Evolutionary conservation across 2,797 vertebrate genomes (phyloP), one percentile per base, ranked within the genome.

Genomic region (Schizopygopsis malacanthus): DNA sequence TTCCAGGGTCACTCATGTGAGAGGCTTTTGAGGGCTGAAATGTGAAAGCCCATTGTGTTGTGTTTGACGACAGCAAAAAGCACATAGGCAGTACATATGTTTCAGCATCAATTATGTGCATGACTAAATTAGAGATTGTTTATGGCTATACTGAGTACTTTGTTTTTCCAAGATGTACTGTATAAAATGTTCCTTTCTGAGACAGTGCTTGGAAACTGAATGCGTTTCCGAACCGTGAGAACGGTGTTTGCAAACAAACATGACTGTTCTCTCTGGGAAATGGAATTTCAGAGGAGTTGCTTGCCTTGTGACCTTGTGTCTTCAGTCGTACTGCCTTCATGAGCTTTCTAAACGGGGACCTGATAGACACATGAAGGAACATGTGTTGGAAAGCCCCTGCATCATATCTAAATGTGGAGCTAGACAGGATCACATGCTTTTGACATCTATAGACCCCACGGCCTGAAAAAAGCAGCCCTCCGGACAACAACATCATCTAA

Each of bases 31-130:
- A 88, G 88, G 88, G 92, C 88, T 91, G 93, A 94, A 92, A 95
- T 93, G 89, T 93, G 93, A 96, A 94, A 95, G 94, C 90, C 93
- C 92, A 93, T 94, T 95, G 93, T 94, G 92, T 87, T 82, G 84
- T 65, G 81, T 91, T 91, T 93, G 90, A 92, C 89, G 83, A 92
- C 90, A 91, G 87, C 89, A 88, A 86, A 90, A 67, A 63, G 63
- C 85, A 86, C 61, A 83, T 7, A 61, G 75, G 78, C 85, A 82
- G n/a, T 69, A 81, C 67, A 80, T 41, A 70, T 16, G 69, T 79
- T 76, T 78, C 67, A 37, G 18, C 73, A 81, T 56, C 59, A 43
- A 83, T 76, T 63, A 76, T 70, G 54, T 59, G 61, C 78, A 76
- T 20, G 4, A 43, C 77, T 59, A 83, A 84, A 87, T 84, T 39